A percentile compares a stretch with the other conserved stretches of the same genome.
Evolutionary conservation across 2,113 vertebrate genomes (phyloP).

Genomic region (Hymenochirus boettgeri): DNA sequence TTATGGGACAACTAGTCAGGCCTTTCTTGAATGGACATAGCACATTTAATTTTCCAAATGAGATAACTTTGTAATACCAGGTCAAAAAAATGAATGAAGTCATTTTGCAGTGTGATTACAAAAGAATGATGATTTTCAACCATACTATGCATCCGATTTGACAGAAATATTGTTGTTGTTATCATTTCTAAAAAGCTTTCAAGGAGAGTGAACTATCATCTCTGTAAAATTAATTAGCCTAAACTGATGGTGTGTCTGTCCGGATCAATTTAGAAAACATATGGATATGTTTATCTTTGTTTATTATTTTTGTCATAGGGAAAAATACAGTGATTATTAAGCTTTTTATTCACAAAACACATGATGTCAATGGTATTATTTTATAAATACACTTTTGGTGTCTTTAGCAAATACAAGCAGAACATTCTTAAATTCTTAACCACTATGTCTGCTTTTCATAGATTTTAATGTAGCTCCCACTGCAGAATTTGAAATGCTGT

Average conservation of each 20-base stretch:
- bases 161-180: constrained; percentile 34
- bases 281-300: constrained; percentile 8
- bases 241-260: constrained; percentile 32
- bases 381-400: too few species aligned
- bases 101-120: constrained; percentile 16
- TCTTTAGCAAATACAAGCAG: too few species aligned
- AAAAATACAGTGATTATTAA: constrained; percentile 23
- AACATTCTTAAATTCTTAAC: too few species aligned
- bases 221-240: constrained; percentile 41
- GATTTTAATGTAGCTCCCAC: too few species aligned
- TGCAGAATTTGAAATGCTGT: too few species aligned
- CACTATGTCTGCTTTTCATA: too few species aligned
- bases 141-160: constrained; percentile 9
- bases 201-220: constrained; percentile 37
- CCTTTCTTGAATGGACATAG: too few species aligned
- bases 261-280: constrained; percentile 17
- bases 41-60: not conserved
- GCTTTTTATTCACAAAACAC: not conserved
- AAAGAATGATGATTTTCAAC: constrained; percentile 28
- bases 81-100: constrained; percentile 31
- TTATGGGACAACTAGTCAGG: too few species aligned
- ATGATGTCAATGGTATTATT: not conserved
- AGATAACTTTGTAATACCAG: constrained; percentile 16
- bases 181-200: constrained; percentile 39
- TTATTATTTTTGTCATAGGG: constrained; percentile 12